These are phyloP conservation scores for Sebastes hubbsi DNA, from an alignment of 2,797 vertebrate genomes.

Conservation along the genomic window DNA sequence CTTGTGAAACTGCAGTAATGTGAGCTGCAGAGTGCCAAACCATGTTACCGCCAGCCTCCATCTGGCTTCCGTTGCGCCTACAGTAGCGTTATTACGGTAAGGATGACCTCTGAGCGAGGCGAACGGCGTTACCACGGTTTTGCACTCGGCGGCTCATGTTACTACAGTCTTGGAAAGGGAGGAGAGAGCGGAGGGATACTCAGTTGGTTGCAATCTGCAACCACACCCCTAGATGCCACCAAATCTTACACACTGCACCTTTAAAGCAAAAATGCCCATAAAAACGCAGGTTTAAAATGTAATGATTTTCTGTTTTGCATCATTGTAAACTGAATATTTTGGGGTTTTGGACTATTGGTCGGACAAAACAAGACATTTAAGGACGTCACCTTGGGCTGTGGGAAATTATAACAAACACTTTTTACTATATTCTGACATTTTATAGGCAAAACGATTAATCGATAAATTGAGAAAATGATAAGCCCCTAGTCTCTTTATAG, in stretches of 20 bases:
- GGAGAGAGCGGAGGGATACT: neutral
- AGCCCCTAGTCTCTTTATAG: neutral
- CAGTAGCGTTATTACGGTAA: too few species aligned
- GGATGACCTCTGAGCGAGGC: too few species aligned
- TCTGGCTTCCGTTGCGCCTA: too few species aligned
- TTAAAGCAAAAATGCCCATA: neutral
- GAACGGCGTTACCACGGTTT: too few species aligned
- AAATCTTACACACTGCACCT: neutral
- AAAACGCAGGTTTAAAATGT: neutral
- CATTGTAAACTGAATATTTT: neutral
- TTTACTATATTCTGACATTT: neutral
- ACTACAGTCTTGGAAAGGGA: too few species aligned
- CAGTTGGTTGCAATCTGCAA: neutral
- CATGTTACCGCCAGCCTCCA: rapidly evolving
- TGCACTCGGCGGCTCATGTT: too few species aligned
- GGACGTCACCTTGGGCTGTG: neutral
- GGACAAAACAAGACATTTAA: neutral
- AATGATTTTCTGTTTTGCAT: neutral
- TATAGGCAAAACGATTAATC: neutral
- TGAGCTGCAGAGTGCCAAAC: too few species aligned
- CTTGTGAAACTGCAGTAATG: too few species aligned
- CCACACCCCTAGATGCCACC: neutral
- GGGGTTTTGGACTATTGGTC: neutral
- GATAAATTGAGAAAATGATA: neutral
- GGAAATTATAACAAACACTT: neutral